Base-by-base conservation (phyloP, 2,113 vertebrate species). In the Pardalotus punctatus region DNA sequence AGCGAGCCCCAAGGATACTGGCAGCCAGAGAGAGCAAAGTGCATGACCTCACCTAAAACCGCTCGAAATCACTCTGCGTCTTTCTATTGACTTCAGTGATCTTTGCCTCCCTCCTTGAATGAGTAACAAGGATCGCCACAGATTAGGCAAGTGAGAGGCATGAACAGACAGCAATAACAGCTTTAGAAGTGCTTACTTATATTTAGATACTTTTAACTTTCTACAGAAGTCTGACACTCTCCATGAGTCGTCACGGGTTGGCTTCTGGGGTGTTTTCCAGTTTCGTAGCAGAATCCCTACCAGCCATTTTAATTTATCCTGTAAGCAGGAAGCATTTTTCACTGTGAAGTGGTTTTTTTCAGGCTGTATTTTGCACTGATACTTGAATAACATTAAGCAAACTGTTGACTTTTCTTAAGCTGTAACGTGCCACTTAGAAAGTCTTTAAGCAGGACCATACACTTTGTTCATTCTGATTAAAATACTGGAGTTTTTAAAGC, bases 51-150 rank as follows among this genome's bases (percentile, higher is more conserved):
- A 48, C 42, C 64, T 62, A 83, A 92, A 93, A 82, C 79, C 0
- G 0, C 38, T 28, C 21, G 48, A 95, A 90, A 89, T 89, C 78
- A 62, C 36, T 72, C 48, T 86, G 45, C 4, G 0, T 45, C 60
- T 94, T 88, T 82, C 91, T 91, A 31, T 73, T 85, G 78, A 53
- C 62, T 88, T 61, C 57, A 53, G 50, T 6, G 27, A 69, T 65
- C 66, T 76, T 61, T 6, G 0, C 70, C 29, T 82, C 53, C 12
- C 54, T 95, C 54, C 29, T 74, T 5, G 0, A 70, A 89, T 77
- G 87, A 96, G 74, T 91, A 96, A 79, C 42, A 36, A 81, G 45
- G 45, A 57, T 84, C 48, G 43, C 77, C 73, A 65, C 65, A 89
- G 31, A 79, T 38, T 14, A 71, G 31, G 35, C 38, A 71, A 87